These are phyloP conservation scores for Luehdorfia chinensis DNA, from an alignment of 1,140 invertebrate genomes.

Conservation along the genomic window DNA sequence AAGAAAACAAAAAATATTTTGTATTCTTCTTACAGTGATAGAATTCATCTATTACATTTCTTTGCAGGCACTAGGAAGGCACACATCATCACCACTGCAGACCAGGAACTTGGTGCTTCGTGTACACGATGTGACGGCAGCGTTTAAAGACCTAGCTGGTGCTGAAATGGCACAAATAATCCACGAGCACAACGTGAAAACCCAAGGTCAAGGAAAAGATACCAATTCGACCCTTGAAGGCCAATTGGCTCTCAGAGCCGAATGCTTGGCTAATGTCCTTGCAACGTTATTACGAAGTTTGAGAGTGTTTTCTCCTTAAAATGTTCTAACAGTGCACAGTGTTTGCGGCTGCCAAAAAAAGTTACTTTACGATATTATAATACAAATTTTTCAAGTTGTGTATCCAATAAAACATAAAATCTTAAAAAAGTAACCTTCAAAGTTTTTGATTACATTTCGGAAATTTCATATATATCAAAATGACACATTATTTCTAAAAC, in stretches of 20 bases:
- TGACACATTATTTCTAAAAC: no score
- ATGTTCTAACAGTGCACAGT: background rate
- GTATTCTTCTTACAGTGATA: no score
- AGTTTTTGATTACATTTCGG: no score
- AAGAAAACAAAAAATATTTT: no score
- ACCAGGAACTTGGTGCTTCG: conserved; percentile 88
- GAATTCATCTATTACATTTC: no score
- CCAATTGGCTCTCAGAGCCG: conserved; percentile 85
- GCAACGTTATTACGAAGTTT: conserved; percentile 88
- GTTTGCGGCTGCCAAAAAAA: background rate
- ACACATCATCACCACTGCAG: conserved; percentile 86
- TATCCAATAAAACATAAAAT: no score
- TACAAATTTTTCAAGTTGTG: no score
- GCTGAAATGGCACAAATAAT: conserved; percentile 78
- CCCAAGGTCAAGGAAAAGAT: conserved; percentile 58
- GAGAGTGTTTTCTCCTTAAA: conserved; percentile 86
- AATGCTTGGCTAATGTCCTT: conserved; percentile 87
- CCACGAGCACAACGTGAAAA: conserved; percentile 65
- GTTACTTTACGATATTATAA: no score
- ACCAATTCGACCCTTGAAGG: conserved; percentile 76
- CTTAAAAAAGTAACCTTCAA: no score
- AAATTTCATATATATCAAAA: no score
- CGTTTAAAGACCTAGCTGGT: conserved; percentile 83
- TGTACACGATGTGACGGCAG: conserved; percentile 88
- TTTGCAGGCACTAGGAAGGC: conserved; percentile 82